Conservation (phyloP, 2,888 invertebrate species). For the Horisme vitalbata region DNA sequence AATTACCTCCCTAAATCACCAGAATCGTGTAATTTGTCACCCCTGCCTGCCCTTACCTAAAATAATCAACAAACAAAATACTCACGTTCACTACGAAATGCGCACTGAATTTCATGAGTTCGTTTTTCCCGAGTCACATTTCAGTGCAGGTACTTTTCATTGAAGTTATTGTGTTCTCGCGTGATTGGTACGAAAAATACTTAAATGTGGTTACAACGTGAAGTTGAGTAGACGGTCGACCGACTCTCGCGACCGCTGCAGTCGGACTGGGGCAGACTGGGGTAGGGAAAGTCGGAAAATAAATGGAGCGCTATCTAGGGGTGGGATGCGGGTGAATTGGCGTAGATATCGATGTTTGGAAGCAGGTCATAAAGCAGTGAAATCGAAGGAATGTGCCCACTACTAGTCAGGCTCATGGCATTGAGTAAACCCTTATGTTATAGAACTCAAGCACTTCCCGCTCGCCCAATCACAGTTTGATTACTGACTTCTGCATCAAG, state of each 20-base stretch:
- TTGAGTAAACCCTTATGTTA: no score
- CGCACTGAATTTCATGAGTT: conserved; percentile 23
- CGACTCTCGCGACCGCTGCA: conserved; percentile 40
- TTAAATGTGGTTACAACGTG: conserved; percentile 19
- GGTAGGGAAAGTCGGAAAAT: conserved; percentile 63
- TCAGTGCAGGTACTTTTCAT: conserved; percentile 26
- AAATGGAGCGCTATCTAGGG: conserved; percentile 58
- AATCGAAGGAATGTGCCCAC: no score
- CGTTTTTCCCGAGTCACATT: conserved; percentile 31
- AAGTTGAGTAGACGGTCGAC: conserved; percentile 31
- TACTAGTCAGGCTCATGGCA: no score
- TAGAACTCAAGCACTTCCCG: no score
- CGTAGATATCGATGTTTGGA: conserved; percentile 12
- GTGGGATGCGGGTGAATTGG: conserved; percentile 35
- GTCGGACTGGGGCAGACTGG: conserved; percentile 65
- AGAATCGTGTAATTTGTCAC: conserved; percentile 8
- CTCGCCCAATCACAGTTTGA: no score
- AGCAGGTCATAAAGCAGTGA: no score
- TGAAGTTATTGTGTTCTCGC: conserved; percentile 33
- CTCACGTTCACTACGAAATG: conserved; percentile 33
- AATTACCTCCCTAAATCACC: conserved; percentile 19
- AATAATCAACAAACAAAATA: conserved; percentile 22
- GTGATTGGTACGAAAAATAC: conserved; percentile 29
- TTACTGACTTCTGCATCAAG: no score
- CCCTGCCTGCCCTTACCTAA: neutral